A percentile compares a stretch with the other conserved stretches of the same genome.
These are phyloP conservation scores for Lutjanus erythropterus DNA, from an alignment of 2,113 vertebrate species.

Conservation along the genomic window DNA sequence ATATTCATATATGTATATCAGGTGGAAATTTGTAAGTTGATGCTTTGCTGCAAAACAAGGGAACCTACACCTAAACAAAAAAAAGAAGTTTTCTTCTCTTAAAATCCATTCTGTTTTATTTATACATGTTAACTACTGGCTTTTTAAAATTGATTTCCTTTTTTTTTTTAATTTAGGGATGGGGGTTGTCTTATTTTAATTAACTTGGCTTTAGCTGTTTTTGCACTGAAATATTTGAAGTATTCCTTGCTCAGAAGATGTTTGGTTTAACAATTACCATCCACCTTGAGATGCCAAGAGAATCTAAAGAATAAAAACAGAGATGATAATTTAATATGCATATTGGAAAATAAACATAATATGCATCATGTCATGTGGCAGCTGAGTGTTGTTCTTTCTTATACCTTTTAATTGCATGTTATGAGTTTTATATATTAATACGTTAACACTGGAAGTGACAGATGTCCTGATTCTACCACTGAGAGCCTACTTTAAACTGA, in stretches of 20 bases:
- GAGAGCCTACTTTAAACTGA: too few species aligned
- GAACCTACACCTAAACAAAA: constrained; percentile 21
- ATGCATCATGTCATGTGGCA: constrained; percentile 39
- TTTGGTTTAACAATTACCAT: constrained; percentile 54
- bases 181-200: constrained; percentile 47
- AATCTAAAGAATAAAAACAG: constrained; percentile 34
- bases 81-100: constrained; percentile 23
- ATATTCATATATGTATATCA: constrained; percentile 70
- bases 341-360: constrained; percentile 73
- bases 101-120: constrained; percentile 62
- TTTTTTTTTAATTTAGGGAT: constrained; percentile 29
- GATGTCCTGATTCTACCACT: too few species aligned
- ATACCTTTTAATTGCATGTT: neutral
- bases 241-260: constrained; percentile 58
- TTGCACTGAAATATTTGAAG: constrained; percentile 78
- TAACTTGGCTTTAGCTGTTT: constrained; percentile 76
- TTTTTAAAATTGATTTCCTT: constrained; percentile 45
- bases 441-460: too few species aligned
- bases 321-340: constrained; percentile 68
- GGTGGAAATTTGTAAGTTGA: constrained; percentile 56
- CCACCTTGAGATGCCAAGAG: constrained; percentile 38
- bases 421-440: neutral
- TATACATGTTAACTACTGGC: constrained; percentile 66
- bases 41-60: constrained; percentile 62
- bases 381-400: constrained; percentile 2